These are phyloP conservation scores for Heliconius ethilla DNA, from an alignment of 2,888 invertebrate genomes.

Conservation along the genomic window DNA sequence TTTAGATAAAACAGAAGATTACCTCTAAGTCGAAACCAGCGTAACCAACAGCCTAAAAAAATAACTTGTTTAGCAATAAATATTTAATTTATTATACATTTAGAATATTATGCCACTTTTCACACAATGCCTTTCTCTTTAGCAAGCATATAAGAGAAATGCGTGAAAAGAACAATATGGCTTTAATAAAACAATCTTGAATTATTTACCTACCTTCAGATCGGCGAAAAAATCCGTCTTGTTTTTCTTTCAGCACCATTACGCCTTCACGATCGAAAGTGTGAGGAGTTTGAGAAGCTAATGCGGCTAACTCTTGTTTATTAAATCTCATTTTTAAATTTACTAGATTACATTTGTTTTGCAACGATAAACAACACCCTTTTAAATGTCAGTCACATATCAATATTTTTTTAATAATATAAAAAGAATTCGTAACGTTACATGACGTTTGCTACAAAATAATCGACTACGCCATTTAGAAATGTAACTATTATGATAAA, in stretches of 20 bases:
- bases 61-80: background rate
- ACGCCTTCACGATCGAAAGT: conserved; percentile 96
- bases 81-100: background rate
- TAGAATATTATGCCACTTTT: background rate
- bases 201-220: conserved; percentile 94
- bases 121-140: background rate
- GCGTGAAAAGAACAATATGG: background rate
- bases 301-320: conserved; percentile 91
- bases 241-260: conserved; percentile 91
- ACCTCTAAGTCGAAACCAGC: conserved; percentile 94
- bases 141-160: background rate
- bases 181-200: background rate
- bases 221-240: conserved; percentile 95
- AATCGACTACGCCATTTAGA: background rate
- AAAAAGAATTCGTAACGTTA: background rate
- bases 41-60: conserved; percentile 59
- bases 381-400: background rate
- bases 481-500: background rate
- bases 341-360: conserved; percentile 37
- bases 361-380: conserved; percentile 42
- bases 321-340: conserved; percentile 90
- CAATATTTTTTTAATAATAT: background rate
- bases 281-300: conserved; percentile 93
- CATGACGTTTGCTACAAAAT: conserved; percentile 2
- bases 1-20: conserved; percentile 97